Evolutionary conservation across 2,888 invertebrate genomes (phyloP).

Genomic region (Aleiodes testaceus): DNA sequence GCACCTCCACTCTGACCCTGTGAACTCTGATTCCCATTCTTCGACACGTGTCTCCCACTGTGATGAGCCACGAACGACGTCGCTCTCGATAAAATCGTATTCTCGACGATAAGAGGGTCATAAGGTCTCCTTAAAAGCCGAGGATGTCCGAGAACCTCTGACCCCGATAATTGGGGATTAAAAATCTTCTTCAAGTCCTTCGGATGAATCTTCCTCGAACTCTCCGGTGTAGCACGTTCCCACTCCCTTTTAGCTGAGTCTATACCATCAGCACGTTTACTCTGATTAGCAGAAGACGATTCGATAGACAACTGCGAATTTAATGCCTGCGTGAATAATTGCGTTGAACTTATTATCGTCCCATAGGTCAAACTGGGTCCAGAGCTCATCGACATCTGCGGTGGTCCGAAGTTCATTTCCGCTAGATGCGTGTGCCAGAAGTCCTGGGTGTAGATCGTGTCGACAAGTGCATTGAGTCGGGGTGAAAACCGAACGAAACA

Average conservation of each 20-base stretch:
- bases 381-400: constrained; percentile 70
- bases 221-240: constrained; percentile 68
- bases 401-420: constrained; percentile 71
- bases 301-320: constrained; percentile 57
- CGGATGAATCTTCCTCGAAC: constrained; percentile 63
- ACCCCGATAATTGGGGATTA: constrained; percentile 58
- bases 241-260: constrained; percentile 69
- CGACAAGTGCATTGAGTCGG: constrained; percentile 66
- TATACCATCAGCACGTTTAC: constrained; percentile 55
- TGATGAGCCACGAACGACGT: constrained; percentile 64
- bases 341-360: constrained; percentile 68
- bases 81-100: constrained; percentile 68
- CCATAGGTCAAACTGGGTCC: constrained; percentile 69
- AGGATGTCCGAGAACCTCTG: constrained; percentile 67
- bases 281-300: constrained; percentile 29
- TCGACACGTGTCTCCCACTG: constrained; percentile 59
- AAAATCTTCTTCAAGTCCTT: constrained; percentile 66
- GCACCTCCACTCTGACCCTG: constrained; percentile 31
- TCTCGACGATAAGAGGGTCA: constrained; percentile 71
- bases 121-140: constrained; percentile 67
- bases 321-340: constrained; percentile 69
- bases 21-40: constrained; percentile 51
- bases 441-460: constrained; percentile 69
- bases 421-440: constrained; percentile 71
- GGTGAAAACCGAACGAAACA: constrained; percentile 69